Evolutionary conservation across 2,113 vertebrate genomes (phyloP), one percentile per base, ranked within the genome.

Genomic region (Chaetura pelagica): DNA sequence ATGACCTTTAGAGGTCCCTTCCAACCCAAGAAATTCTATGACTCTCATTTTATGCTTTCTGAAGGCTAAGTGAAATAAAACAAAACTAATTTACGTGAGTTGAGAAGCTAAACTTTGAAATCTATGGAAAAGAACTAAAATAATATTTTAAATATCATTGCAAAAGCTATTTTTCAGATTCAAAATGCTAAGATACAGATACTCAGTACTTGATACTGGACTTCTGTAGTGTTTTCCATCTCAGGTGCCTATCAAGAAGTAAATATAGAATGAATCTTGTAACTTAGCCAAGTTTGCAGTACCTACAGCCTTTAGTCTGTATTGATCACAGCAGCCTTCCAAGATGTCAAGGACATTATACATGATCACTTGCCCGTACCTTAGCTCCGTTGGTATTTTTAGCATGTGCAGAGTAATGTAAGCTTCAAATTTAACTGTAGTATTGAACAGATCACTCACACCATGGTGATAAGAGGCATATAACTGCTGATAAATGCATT

Each of bases 261-360:
- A 98, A 94, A 97, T 85, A 80, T 95, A 97, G 94, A 97, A 96
- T 97, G 97, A 73, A 94, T 96, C 48, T 97, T 97, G 89, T 82
- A 97, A 97, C 90, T 81, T 96, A 98, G 97, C 97, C 93, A 93
- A 92, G 64, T 95, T 85, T 68, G 64, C 91, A 79, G 91, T 91
- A 84, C 12, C 55, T 62, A 29, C 79, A 96, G 59, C 93, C 94
- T 98, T 97, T 94, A 94, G 63, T 98, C 97, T 98, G 93, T 98
- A 96, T 97, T 96, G 97, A 98, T 98, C 95, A 91, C 49, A 29
- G 34, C 58, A 93, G 73, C 48, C 89, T 93, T 97, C 91, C 90
- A 89, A 94, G 95, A 54, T 94, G 89, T 58, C 63, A 84, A 74
- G 86, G 92, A 76, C 66, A 82, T 96, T 93, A 61, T 71, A 85